Evolutionary conservation across 2,113 vertebrate genomes (phyloP), one percentile per base, ranked within the genome.

Genomic region (Chlorodrepanis virens): DNA sequence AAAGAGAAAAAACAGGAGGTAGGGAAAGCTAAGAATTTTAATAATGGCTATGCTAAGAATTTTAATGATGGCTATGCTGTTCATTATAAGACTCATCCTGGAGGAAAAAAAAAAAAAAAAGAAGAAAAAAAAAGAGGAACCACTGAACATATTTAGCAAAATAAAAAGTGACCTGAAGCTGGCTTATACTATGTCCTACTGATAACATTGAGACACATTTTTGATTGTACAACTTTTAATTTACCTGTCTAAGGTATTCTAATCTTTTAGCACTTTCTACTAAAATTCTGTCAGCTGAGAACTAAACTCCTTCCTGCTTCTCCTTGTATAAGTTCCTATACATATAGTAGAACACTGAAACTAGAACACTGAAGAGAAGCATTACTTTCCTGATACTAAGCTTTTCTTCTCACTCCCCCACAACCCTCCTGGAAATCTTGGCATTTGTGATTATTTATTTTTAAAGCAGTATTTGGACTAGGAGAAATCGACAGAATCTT

Each of bases 401-500:
- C 6, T 21, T 63, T 5, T 28, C 17, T 25, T 14, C 3, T 2
- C 25, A 29, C n/a, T 10, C 6, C 13, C 7, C 24, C 29, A 11
- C 19, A 19, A 24, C 7, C n/a, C 44, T 53, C n/a, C 33, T 7
- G 1, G 11, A 28, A 49, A 82, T n/a, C 45, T 76, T 27, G 31
- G 13, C 11, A 16, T 57, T 70, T 45, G 17, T 45, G 10, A 42
- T 44, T 35, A 28, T 33, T 49, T 54, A 15, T 77, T 53, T 94
- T 90, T 81, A 52, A 71, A 81, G 11, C 9, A 50, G 11, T 4
- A 24, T 76, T 83, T 81, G 53, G 18, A 24, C 23, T 35, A 21
- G 5, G 7, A 68, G 44, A 40, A 10, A 54, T 47, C 0, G 0
- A 52, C 12, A 40, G 10, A 5, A 6, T 83, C 33, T 72, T 89